These are phyloP conservation scores for Macrobrachium rosenbergii DNA, from an alignment of 1,140 invertebrate genomes.

Conservation along the genomic window DNA sequence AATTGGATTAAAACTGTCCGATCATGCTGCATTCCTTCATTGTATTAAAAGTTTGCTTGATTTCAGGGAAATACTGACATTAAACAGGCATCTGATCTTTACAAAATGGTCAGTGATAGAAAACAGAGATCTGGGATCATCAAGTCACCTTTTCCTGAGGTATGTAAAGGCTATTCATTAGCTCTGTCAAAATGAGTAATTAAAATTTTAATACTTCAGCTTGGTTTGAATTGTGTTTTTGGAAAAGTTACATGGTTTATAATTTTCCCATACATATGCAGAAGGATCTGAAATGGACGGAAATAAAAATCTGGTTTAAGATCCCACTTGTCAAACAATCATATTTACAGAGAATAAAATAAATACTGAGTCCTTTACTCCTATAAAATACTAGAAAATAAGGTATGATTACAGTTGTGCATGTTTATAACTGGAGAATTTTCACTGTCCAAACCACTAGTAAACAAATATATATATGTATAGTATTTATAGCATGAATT, in stretches of 20 bases:
- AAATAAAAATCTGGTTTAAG: background rate
- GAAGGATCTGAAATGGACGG: background rate
- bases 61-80: slow-evolving; percentile 36
- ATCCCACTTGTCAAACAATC: too few relatives aligned
- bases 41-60: slow-evolving; percentile 17
- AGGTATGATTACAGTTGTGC: too few relatives aligned
- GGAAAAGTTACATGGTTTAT: background rate
- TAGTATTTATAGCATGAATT: too few relatives aligned
- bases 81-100: slow-evolving; percentile 27
- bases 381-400: too few relatives aligned
- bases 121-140: slow-evolving; percentile 27
- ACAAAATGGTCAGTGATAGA: slow-evolving; percentile 39
- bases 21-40: background rate
- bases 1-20: too few relatives aligned
- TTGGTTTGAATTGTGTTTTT: background rate
- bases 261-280: background rate
- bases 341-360: too few relatives aligned
- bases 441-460: too few relatives aligned
- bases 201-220: too few relatives aligned
- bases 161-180: background rate
- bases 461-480: too few relatives aligned
- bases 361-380: too few relatives aligned
- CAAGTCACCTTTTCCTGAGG: slow-evolving; percentile 38
- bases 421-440: too few relatives aligned
- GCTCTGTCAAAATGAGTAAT: too few relatives aligned